These are phyloP conservation scores for Sycophaga agraensis DNA, from an alignment of 1,140 invertebrate species.

Conservation along the genomic window DNA sequence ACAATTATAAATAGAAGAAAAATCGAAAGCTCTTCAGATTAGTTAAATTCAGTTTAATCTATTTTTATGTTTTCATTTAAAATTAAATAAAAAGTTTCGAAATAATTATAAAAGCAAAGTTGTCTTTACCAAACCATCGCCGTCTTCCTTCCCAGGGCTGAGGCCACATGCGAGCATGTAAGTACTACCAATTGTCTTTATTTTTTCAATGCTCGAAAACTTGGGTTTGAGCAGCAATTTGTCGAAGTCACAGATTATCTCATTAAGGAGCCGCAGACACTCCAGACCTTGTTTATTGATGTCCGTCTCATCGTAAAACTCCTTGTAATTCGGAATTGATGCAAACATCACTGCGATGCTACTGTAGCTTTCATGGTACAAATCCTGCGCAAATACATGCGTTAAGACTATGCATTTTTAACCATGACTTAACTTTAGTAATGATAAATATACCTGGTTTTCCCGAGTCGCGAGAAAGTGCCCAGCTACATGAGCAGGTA, in stretches of 20 bases:
- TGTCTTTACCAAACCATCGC: conserved; percentile 64
- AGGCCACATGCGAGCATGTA: conserved; percentile 97
- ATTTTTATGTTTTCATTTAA: too few species aligned
- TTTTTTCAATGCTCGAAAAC: conserved; percentile 96
- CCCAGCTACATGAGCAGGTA: conserved; percentile 93
- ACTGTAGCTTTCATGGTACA: conserved; percentile 93
- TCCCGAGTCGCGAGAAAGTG: conserved; percentile 78
- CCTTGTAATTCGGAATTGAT: conserved; percentile 97
- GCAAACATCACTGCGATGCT: conserved; percentile 98
- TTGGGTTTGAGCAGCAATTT: conserved; percentile 92
- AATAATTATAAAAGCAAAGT: too few species aligned
- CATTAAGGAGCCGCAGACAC: conserved; percentile 91
- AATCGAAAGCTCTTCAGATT: too few species aligned
- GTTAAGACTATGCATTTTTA: too few species aligned
- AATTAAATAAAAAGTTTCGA: too few species aligned
- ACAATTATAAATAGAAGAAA: not conserved
- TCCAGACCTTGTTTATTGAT: conserved; percentile 96
- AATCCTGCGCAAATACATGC: conserved; percentile 61
- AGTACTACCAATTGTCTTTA: conserved; percentile 97
- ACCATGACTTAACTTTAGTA: too few species aligned
- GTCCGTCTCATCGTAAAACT: conserved; percentile 97
- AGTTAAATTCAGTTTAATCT: too few species aligned
- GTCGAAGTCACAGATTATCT: conserved; percentile 99
- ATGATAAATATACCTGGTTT: conserved; percentile 58
- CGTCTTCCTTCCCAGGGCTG: conserved; percentile 80